phyloP scores from a whole-genome alignment of 1,140 invertebrate genomes.

The Solenopsis fugax region DNA sequence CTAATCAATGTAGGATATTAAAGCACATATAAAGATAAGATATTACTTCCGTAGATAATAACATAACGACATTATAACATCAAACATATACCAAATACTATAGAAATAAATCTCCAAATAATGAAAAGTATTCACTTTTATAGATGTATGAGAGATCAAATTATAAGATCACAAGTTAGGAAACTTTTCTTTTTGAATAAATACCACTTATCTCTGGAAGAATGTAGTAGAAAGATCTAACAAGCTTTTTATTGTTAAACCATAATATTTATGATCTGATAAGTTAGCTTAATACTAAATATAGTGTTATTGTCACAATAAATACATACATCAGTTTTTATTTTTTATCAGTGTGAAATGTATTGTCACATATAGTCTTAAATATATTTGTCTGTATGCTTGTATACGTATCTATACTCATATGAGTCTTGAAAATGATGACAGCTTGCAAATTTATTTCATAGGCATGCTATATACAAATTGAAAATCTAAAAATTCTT shows the following conservation, averaged over 20 bases:
- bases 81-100: not conserved
- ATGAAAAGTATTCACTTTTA: not conserved
- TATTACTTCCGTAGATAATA: slow-evolving; percentile 61
- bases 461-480: not conserved
- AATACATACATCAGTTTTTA: no score
- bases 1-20: slow-evolving; percentile 48
- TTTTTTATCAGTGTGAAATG: no score
- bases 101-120: not conserved
- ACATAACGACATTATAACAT: not conserved
- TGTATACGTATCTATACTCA: not conserved
- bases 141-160: not conserved
- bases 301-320: not conserved
- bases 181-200: not conserved
- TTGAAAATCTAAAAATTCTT: slow-evolving; percentile 25
- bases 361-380: no score
- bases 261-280: not conserved
- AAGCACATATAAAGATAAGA: slow-evolving; percentile 67
- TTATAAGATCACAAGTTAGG: not conserved
- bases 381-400: not conserved
- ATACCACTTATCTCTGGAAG: not conserved
- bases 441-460: not conserved
- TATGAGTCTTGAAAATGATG: not conserved
- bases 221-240: not conserved
- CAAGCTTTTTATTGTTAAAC: slow-evolving; percentile 1
- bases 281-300: not conserved